Evolutionary conservation across 2,113 vertebrate species (phyloP).

Genomic region (Apodemus sylvaticus): DNA sequence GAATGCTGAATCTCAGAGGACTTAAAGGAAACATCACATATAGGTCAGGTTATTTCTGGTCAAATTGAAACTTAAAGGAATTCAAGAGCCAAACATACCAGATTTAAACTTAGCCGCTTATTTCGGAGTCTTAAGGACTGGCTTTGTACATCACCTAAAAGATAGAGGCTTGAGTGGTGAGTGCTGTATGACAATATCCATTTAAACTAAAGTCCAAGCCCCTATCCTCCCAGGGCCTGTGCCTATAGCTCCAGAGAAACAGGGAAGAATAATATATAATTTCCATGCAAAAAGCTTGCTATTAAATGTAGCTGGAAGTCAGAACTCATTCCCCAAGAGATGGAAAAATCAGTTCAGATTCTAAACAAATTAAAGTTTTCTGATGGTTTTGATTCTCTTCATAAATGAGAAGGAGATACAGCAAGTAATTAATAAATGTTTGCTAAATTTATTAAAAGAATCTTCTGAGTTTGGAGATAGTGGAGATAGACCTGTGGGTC

Average conservation of each 20-base stretch:
- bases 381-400: not conserved
- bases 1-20: not conserved
- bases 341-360: not conserved
- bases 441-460: not conserved
- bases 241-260: not conserved
- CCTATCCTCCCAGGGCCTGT: not conserved
- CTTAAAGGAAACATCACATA: not conserved
- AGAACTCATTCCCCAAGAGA: not conserved
- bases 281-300: not conserved
- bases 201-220: not conserved
- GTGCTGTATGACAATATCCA: not conserved
- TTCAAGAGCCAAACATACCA: constrained; percentile 88
- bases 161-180: constrained; percentile 48
- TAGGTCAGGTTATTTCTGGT: not conserved
- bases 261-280: not conserved
- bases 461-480: not conserved
- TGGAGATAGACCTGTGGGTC: not conserved
- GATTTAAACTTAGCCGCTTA: constrained; percentile 95
- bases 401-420: not conserved
- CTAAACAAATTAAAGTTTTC: constrained; percentile 1
- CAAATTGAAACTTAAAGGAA: constrained; percentile 38
- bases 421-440: not conserved
- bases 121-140: constrained; percentile 87
- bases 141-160: constrained; percentile 89
- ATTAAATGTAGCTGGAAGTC: not conserved